A percentile compares a stretch with the other conserved stretches of the same genome.
phyloP scores from a whole-genome alignment of 1,140 invertebrate species.

The Cydia splendana region DNA sequence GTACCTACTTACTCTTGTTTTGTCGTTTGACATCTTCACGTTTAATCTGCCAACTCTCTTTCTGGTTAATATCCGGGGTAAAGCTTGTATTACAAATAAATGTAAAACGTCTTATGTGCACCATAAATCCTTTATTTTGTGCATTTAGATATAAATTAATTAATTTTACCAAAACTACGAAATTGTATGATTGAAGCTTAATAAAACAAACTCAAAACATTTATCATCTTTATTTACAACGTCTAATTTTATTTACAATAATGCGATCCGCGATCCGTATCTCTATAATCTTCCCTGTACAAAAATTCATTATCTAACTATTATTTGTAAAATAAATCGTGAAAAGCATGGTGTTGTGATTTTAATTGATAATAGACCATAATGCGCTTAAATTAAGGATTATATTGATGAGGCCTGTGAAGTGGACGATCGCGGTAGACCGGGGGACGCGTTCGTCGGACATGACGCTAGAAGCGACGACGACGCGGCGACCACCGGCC shows the following conservation, averaged over 20 bases:
- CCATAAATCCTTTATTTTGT: too few species aligned
- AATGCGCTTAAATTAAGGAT: constrained; percentile 7
- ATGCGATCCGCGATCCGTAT: constrained; percentile 7
- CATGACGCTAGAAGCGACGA: constrained; percentile 83
- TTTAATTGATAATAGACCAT: constrained; percentile 26
- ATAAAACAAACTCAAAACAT: constrained; percentile 20
- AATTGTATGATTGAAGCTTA: background rate
- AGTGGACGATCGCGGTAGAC: constrained; percentile 53
- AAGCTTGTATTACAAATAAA: too few species aligned
- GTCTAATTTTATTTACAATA: constrained; percentile 27
- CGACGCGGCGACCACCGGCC: constrained; percentile 71
- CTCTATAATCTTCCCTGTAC: constrained; percentile 29
- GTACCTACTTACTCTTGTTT: too few species aligned
- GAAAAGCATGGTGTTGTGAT: constrained; percentile 15
- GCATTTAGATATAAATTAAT: too few species aligned
- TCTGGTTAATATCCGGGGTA: too few species aligned
- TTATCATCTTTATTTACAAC: constrained; percentile 28
- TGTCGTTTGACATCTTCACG: too few species aligned
- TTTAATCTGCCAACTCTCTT: too few species aligned
- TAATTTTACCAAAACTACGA: too few species aligned
- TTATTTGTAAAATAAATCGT: background rate
- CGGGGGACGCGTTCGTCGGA: constrained; percentile 79
- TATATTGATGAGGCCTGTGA: constrained; percentile 21
- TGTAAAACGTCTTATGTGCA: too few species aligned
- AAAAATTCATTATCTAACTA: constrained; percentile 24